These are phyloP conservation scores for Myioborus melanocephalus DNA, from an alignment of 2,797 vertebrate species.

Conservation along the genomic window DNA sequence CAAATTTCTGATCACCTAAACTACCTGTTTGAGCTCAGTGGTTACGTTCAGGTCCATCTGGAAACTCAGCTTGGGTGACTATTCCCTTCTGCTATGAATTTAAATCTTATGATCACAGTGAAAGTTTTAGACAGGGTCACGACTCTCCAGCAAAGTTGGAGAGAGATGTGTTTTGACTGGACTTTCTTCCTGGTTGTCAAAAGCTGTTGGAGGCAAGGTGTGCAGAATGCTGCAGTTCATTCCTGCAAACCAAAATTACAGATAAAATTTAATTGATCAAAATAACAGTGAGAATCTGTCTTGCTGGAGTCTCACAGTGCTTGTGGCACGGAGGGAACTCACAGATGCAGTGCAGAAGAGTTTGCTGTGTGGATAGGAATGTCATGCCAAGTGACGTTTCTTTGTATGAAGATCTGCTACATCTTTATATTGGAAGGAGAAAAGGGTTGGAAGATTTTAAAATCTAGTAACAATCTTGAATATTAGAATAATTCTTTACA, in stretches of 20 bases:
- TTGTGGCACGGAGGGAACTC: not conserved
- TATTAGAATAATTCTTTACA: not conserved
- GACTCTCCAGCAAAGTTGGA: not conserved
- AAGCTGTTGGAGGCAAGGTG: not conserved
- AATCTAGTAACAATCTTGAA: not conserved
- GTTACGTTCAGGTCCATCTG: not conserved
- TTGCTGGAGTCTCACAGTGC: not conserved
- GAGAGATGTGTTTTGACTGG: not conserved
- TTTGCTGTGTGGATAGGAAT: not conserved
- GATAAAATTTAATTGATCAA: not conserved
- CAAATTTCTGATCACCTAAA: accelerated
- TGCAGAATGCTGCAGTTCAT: not conserved
- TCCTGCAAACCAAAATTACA: not conserved
- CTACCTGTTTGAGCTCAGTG: not conserved
- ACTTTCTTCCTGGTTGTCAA: not conserved
- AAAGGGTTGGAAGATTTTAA: not conserved
- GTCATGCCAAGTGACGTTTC: not conserved
- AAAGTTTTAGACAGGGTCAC: not conserved
- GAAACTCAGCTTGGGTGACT: not conserved
- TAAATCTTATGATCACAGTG: not conserved
- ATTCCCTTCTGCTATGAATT: not conserved
- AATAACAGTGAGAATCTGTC: not conserved
- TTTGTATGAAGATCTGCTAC: not conserved
- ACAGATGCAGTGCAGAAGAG: not conserved
- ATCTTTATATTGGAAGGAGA: not conserved